Conservation (phyloP, 1,140 invertebrate species). For the Calliopsis andreniformis region DNA sequence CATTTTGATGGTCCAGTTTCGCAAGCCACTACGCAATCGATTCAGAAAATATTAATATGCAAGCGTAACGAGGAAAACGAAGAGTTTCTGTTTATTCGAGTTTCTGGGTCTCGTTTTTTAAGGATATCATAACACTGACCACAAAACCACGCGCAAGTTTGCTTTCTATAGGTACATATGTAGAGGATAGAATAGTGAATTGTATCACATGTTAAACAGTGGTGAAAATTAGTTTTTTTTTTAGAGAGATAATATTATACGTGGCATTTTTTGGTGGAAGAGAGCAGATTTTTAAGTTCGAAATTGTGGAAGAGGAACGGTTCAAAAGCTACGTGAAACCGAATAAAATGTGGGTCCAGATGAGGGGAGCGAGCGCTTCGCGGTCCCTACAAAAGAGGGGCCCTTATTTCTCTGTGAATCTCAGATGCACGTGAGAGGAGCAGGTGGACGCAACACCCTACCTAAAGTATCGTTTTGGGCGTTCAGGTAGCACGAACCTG, state of each 20-base stretch:
- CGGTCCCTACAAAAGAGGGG: background rate
- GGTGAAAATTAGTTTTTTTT: too few relatives aligned
- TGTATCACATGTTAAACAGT: too few relatives aligned
- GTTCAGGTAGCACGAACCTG: conserved; percentile 8
- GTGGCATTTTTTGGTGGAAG: background rate
- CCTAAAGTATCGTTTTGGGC: conserved; percentile 18
- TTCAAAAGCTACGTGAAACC: background rate
- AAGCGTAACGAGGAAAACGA: too few relatives aligned
- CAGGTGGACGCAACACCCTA: conserved; percentile 9
- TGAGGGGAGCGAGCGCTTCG: background rate
- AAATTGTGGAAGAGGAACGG: conserved; percentile 2
- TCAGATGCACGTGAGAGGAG: conserved; percentile 7
- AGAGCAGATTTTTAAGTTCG: background rate
- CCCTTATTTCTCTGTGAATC: conserved; percentile 26
- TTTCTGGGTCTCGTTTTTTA: background rate
- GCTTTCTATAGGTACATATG: too few relatives aligned
- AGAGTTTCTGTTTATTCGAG: too few relatives aligned
- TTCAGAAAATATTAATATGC: too few relatives aligned
- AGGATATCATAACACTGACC: background rate
- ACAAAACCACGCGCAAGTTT: conserved; percentile 9
- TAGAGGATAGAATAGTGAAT: conserved; percentile 1
- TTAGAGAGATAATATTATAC: too few relatives aligned
- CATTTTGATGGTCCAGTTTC: too few relatives aligned
- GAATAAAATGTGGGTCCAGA: conserved; percentile 7
- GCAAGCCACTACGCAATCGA: too few relatives aligned